Evolutionary conservation across 2,797 vertebrate species (phyloP).

Genomic region (Scyliorhinus canicula): DNA sequence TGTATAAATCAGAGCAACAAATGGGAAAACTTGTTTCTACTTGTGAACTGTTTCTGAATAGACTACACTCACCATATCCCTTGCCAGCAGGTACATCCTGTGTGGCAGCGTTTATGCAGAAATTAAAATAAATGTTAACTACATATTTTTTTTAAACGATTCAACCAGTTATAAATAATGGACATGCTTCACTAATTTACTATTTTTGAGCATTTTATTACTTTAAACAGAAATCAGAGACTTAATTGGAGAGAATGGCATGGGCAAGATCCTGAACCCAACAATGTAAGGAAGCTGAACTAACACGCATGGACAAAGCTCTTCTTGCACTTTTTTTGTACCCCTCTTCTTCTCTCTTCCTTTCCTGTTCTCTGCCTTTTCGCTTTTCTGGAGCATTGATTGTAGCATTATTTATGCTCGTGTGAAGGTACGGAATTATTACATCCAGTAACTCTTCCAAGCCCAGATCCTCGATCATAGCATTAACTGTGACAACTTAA

Average conservation of each 20-base stretch:
- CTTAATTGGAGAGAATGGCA: not conserved
- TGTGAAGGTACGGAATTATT: not conserved
- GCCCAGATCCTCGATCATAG: not conserved
- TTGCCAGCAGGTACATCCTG: not conserved
- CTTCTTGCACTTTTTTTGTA: too few relatives aligned
- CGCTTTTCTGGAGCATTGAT: not conserved
- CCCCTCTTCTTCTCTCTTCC: not conserved
- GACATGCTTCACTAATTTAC: not conserved
- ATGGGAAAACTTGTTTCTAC: not conserved
- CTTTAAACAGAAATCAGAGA: not conserved
- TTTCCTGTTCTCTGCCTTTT: not conserved
- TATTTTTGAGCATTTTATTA: not conserved
- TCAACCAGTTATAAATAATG: not conserved
- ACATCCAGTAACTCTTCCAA: not conserved
- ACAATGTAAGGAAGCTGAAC: not conserved
- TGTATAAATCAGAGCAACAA: slow-evolving; percentile 6
- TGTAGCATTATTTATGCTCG: not conserved
- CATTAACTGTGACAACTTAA: not conserved
- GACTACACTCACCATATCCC: not conserved
- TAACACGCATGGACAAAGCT: not conserved
- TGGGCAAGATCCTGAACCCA: not conserved
- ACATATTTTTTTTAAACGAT: not conserved
- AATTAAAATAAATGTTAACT: not conserved
- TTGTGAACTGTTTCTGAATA: not conserved
- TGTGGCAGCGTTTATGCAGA: not conserved